These are phyloP conservation scores for Triplophysa rosa DNA, from an alignment of 2,113 vertebrate genomes.

Conservation along the genomic window DNA sequence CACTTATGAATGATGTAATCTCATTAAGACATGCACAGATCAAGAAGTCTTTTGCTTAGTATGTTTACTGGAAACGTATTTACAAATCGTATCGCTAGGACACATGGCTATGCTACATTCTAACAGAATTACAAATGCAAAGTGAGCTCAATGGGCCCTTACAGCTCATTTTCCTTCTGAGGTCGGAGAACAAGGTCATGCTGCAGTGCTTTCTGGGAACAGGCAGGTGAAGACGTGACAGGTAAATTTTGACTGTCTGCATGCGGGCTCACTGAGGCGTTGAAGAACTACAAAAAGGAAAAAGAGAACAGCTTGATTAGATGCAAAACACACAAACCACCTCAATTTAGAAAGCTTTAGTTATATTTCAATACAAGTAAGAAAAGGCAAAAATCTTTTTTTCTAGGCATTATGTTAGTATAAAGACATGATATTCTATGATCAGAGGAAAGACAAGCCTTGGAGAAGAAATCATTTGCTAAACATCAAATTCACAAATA, in stretches of 20 bases:
- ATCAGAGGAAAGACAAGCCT: not conserved
- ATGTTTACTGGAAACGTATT: not conserved
- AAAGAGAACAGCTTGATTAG: constrained; percentile 16
- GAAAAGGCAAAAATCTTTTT: no score
- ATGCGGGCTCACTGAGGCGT: constrained; percentile 83
- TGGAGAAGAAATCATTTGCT: not conserved
- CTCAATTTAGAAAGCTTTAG: not conserved
- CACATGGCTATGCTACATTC: not conserved
- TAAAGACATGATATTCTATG: not conserved
- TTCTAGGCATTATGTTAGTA: not conserved
- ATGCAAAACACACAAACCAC: constrained; percentile 12
- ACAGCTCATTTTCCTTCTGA: constrained; percentile 91
- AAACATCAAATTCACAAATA: not conserved
- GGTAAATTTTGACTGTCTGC: constrained; percentile 79
- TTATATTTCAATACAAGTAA: no score
- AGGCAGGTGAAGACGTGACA: constrained; percentile 79
- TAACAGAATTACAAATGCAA: not conserved
- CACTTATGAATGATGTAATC: not conserved
- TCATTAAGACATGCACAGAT: no score
- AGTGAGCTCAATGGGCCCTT: constrained; percentile 58
- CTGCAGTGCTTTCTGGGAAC: constrained; percentile 83
- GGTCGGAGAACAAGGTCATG: constrained; percentile 80
- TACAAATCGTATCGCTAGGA: not conserved
- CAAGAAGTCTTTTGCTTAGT: not conserved
- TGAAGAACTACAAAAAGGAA: constrained; percentile 84